Conservation (phyloP, 2,888 invertebrate species). For the Aromia moschata region DNA sequence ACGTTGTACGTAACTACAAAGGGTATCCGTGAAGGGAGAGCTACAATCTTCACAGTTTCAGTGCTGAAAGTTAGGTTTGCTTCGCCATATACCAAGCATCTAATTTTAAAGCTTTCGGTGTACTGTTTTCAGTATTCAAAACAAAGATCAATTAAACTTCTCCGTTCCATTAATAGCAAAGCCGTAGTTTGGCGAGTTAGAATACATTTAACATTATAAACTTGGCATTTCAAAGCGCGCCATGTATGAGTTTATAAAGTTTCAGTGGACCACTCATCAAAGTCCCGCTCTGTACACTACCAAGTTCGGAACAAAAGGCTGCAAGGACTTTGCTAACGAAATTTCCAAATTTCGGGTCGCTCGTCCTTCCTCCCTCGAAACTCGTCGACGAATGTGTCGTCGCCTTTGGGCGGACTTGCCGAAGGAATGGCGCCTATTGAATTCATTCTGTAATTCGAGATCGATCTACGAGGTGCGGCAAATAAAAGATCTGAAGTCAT, state of each 20-base stretch:
- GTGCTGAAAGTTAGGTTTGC: background rate
- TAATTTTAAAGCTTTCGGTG: conserved; percentile 18
- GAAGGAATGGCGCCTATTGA: background rate
- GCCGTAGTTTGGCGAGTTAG: conserved; percentile 39
- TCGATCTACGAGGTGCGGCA: too few species aligned
- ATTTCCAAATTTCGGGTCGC: conserved; percentile 43
- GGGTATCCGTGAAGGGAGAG: background rate
- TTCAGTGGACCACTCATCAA: conserved; percentile 51
- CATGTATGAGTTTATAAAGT: conserved; percentile 47
- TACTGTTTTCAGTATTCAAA: conserved; percentile 30
- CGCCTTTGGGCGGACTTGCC: background rate
- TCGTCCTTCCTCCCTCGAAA: too few species aligned
- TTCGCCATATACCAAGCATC: background rate
- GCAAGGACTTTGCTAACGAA: conserved; percentile 45
- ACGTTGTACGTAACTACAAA: background rate
- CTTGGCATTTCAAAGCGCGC: conserved; percentile 44
- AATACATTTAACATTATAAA: conserved; percentile 44
- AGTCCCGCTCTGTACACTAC: conserved; percentile 38
- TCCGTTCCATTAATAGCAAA: conserved; percentile 41
- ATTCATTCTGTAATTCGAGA: background rate
- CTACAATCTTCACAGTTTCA: background rate
- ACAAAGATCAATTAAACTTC: conserved; percentile 42
- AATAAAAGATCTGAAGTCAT: too few species aligned
- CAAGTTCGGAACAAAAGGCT: conserved; percentile 40
- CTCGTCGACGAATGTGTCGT: too few species aligned